Evolutionary conservation across 2,113 vertebrate species (phyloP), one percentile per base, ranked within the genome.

Genomic region (Philantomba maxwellii): DNA sequence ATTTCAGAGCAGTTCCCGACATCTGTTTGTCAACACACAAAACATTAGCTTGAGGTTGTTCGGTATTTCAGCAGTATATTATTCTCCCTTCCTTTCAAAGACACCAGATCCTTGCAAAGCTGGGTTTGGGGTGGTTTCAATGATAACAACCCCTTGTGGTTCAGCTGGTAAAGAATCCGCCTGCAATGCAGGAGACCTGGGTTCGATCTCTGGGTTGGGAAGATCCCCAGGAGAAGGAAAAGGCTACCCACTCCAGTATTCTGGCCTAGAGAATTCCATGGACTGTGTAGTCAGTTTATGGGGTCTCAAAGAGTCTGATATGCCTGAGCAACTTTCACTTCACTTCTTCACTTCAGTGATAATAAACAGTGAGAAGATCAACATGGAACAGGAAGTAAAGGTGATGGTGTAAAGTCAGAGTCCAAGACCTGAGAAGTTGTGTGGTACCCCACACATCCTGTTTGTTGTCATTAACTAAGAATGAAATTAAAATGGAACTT

Each of bases 11-110:
- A 60, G 25, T 5, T 5, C 55, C 47, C 25, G 13, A 51, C 51
- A 60, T 26, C 26, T 39, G 2, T 21, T 2, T 26, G 15, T 33
- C 70, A 47, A 8, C 7, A 28, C 16, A n/a, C 16, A 58, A 36
- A n/a, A 62, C 45, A 2, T 0, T 6, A 39, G 7, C 25, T 49
- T 3, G 0, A 16, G 8, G 51, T 5, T 7, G n/a, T 45, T 60
- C 10, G 2, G 6, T 17, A 2, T 5, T 51, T 33, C 26, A 9
- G 26, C 23, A 7, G 43, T 14, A 21, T 47, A 6, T 3, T 21
- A 28, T 33, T 73, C 28, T n/a, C 12, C 57, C 2, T 51, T 78
- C 60, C 33, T 53, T 58, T 36, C 43, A 8, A 4, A 33, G 91
- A 49, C 36, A 70, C 57, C 39, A 60, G 30, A 66, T 57, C 84